phyloP scores from a whole-genome alignment of 2,797 vertebrate genomes.

The Toxotes lorentzi region DNA sequence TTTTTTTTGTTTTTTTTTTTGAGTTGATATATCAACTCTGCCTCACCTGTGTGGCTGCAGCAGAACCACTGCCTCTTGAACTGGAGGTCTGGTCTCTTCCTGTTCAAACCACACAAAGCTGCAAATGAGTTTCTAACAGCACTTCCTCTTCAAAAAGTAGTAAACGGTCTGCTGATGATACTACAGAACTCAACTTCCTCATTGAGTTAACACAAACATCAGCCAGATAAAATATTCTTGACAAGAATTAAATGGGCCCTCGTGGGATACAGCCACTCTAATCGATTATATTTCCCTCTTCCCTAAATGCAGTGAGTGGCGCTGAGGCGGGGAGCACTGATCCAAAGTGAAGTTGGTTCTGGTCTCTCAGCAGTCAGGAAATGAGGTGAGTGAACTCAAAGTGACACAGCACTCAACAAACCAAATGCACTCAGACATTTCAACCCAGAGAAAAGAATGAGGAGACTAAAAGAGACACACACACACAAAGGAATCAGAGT shows the following conservation, averaged over 20 bases:
- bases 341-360: constrained; percentile 62
- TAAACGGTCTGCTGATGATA: not conserved
- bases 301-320: constrained; percentile 16
- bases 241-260: constrained; percentile 34
- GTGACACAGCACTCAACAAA: constrained; percentile 67
- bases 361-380: constrained; percentile 57
- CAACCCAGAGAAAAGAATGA: constrained; percentile 32
- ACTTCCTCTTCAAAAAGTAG: not conserved
- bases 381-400: constrained; percentile 56
- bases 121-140: constrained; percentile 13
- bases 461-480: not conserved
- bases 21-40: not conserved
- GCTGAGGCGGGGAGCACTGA: constrained; percentile 47
- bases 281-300: constrained; percentile 1
- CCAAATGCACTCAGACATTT: constrained; percentile 72
- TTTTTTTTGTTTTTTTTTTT: not conserved
- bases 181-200: not conserved
- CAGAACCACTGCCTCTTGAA: constrained; percentile 41
- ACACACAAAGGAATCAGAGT: constrained; percentile 30
- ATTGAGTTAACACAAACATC: constrained; percentile 30
- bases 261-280: constrained; percentile 18
- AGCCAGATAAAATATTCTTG: constrained; percentile 38
- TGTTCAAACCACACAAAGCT: constrained; percentile 45
- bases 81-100: constrained; percentile 71
- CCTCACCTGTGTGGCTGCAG: constrained; percentile 74